A percentile compares a stretch with the other conserved stretches of the same genome.
Conservation (phyloP, 2,113 vertebrate species). For the Hystrix brachyura region DNA sequence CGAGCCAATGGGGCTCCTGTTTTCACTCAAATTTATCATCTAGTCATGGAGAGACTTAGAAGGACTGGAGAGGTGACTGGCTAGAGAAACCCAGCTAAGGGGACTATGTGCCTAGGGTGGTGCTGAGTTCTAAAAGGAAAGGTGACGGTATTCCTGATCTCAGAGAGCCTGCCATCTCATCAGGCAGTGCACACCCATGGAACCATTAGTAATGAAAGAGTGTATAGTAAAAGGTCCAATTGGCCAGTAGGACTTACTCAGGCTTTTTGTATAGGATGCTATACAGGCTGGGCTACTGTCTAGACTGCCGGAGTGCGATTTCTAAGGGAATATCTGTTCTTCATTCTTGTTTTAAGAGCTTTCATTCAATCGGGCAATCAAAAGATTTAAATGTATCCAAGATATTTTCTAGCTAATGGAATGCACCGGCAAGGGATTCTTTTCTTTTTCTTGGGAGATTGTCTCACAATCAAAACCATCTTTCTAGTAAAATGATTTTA, state of each 20-base stretch:
- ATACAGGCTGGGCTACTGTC: background rate
- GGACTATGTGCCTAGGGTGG: background rate
- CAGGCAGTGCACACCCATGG: background rate
- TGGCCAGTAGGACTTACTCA: background rate
- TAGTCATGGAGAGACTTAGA: constrained; percentile 15
- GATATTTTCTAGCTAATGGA: constrained; percentile 74
- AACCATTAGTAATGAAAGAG: background rate
- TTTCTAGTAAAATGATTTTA: constrained; percentile 77
- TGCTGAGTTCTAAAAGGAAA: background rate
- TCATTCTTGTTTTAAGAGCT: constrained; percentile 75
- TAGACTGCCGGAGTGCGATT: constrained; percentile 64
- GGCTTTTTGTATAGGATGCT: background rate
- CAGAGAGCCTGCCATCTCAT: background rate
- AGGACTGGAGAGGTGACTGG: background rate
- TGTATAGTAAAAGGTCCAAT: background rate
- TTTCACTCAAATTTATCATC: constrained; percentile 24
- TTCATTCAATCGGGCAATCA: constrained; percentile 74
- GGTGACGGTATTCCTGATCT: background rate
- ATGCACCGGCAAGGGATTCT: constrained; percentile 65
- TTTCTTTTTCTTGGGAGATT: constrained; percentile 72
- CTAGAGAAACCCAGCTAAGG: background rate
- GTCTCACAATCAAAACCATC: constrained; percentile 81
- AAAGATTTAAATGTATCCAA: constrained; percentile 70
- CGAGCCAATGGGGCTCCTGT: background rate
- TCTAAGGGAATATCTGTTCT: constrained; percentile 62